Conservation (phyloP, 1,140 invertebrate species). For the Teleopsis dalmanni region DNA sequence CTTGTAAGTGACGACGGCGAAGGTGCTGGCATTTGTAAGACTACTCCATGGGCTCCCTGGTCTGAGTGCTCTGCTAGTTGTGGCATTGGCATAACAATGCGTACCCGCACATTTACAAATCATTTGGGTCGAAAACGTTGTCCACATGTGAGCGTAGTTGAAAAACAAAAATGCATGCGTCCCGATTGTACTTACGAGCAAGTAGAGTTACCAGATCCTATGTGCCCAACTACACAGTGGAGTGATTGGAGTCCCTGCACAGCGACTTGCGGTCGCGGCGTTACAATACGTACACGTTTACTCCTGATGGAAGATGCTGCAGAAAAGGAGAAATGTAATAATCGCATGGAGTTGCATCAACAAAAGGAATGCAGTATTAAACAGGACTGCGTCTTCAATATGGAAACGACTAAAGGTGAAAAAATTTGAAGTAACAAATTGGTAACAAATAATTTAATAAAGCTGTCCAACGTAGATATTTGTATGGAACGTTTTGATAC, state of each 20-base stretch:
- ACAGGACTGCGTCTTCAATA: slow-evolving; percentile 61
- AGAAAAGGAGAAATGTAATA: slow-evolving; percentile 52
- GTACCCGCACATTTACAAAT: slow-evolving; percentile 65
- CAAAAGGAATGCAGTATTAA: slow-evolving; percentile 57
- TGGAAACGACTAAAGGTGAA: slow-evolving; percentile 64
- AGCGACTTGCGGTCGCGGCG: slow-evolving; percentile 62
- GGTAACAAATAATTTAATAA: no score
- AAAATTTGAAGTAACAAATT: background rate
- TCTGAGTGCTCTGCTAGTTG: slow-evolving; percentile 76
- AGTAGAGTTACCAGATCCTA: slow-evolving; percentile 51
- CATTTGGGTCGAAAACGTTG: slow-evolving; percentile 70
- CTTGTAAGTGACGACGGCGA: slow-evolving; percentile 36
- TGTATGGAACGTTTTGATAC: slow-evolving; percentile 64
- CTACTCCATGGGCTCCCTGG: slow-evolving; percentile 69
- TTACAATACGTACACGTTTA: slow-evolving; percentile 62
- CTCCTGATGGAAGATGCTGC: slow-evolving; percentile 54
- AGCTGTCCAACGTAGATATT: slow-evolving; percentile 57
- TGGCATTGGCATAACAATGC: slow-evolving; percentile 67
- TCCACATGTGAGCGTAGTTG: slow-evolving; percentile 57
- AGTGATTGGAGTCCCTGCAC: slow-evolving; percentile 64
- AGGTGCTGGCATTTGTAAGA: slow-evolving; percentile 56
- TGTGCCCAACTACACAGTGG: slow-evolving; percentile 62
- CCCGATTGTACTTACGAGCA: slow-evolving; percentile 52
- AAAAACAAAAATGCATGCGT: slow-evolving; percentile 69
- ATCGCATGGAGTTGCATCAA: slow-evolving; percentile 55